phyloP scores from a whole-genome alignment of 2,113 vertebrate species.

The Aphyosemion australe region DNA sequence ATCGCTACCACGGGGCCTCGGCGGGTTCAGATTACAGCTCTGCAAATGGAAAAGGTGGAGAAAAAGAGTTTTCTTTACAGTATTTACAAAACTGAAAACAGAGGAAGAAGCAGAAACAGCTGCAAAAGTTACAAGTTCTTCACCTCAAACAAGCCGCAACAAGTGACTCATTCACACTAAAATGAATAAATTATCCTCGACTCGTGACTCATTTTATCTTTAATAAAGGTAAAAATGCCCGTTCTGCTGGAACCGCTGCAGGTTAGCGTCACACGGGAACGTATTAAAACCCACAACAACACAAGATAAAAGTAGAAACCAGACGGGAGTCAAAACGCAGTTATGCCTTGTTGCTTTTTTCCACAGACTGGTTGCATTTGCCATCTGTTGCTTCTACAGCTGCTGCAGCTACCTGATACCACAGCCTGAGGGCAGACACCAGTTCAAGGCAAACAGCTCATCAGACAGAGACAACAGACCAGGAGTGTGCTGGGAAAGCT shows the following conservation, averaged over 20 bases:
- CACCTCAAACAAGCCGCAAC: background rate
- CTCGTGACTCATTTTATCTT: background rate
- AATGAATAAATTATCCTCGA: background rate
- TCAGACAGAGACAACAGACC: background rate
- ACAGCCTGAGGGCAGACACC: background rate
- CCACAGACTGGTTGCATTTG: background rate
- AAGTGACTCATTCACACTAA: background rate
- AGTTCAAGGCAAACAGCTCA: background rate
- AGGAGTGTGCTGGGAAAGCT: background rate
- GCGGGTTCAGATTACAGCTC: slow-evolving; percentile 46
- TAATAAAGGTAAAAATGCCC: background rate
- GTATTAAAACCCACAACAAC: background rate
- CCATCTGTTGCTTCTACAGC: background rate
- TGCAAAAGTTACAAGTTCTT: background rate
- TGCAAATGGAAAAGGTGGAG: slow-evolving; percentile 26
- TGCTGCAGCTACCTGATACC: background rate
- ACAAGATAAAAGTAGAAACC: fast-evolving
- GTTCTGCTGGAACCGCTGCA: background rate
- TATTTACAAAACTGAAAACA: slow-evolving; percentile 12
- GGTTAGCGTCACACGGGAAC: background rate
- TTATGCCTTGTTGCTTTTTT: background rate
- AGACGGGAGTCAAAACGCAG: background rate
- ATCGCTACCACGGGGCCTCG: slow-evolving; percentile 7
- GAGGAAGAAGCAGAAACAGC: background rate
- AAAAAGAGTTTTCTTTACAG: slow-evolving; percentile 40